Evolutionary conservation across 2,797 vertebrate species (phyloP).

Genomic region (Iguana delicatissima): DNA sequence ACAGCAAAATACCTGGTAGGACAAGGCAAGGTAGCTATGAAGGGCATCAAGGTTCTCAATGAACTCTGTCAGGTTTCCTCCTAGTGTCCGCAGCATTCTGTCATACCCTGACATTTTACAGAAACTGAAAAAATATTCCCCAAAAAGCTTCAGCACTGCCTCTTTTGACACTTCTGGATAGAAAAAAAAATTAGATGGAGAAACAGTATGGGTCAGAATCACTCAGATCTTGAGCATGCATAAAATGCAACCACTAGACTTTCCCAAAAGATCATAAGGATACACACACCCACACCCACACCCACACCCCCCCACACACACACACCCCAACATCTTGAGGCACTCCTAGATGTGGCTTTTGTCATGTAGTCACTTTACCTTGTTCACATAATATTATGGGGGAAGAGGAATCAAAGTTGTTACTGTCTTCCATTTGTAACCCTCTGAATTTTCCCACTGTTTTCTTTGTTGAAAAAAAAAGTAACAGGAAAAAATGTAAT

Average conservation of each 20-base stretch:
- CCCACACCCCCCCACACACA: too few relatives aligned
- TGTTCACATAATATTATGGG: neutral
- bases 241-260: neutral
- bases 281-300: too few relatives aligned
- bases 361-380: neutral
- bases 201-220: neutral
- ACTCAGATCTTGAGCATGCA: neutral
- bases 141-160: constrained; percentile 84
- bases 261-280: neutral
- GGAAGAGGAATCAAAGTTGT: too few relatives aligned
- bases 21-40: constrained; percentile 86
- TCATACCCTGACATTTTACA: constrained; percentile 88
- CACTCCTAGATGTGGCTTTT: neutral
- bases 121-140: constrained; percentile 86
- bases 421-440: neutral
- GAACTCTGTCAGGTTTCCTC: constrained; percentile 84
- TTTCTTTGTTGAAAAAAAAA: too few relatives aligned
- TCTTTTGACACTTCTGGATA: constrained; percentile 78
- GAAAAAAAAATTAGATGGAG: neutral
- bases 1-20: constrained; percentile 81
- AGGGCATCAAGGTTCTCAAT: constrained; percentile 88
- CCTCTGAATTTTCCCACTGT: too few relatives aligned
- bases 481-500: too few relatives aligned
- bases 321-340: neutral
- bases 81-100: constrained; percentile 84